phyloP scores from a whole-genome alignment of 2,113 vertebrate genomes.

The Gnathonemus longibarbis region DNA sequence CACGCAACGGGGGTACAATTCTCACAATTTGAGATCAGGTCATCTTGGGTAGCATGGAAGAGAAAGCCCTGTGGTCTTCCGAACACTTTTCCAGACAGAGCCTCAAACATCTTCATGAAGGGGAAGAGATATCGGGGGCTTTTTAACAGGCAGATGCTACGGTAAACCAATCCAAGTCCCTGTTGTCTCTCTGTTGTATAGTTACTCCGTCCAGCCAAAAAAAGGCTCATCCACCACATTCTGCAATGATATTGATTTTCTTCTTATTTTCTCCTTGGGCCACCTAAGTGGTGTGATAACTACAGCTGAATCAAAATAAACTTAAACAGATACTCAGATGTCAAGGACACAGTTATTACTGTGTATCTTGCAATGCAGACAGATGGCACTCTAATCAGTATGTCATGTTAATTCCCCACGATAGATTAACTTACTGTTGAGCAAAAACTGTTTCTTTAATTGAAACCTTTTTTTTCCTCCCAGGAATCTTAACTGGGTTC shows the following conservation, averaged over 20 bases:
- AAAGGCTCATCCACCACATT: not conserved
- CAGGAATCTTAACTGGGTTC: conserved; percentile 20
- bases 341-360: conserved; percentile 34
- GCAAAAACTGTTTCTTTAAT: conserved; percentile 44
- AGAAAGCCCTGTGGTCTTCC: not conserved
- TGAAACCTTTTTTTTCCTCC: conserved; percentile 29
- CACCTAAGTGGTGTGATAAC: conserved; percentile 1
- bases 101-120: not conserved
- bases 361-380: conserved; percentile 34
- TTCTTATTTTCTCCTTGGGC: not conserved
- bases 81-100: not conserved
- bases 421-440: conserved; percentile 47
- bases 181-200: not conserved
- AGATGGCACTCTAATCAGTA: conserved; percentile 49
- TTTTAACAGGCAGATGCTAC: not conserved
- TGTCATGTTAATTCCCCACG: conserved; percentile 42
- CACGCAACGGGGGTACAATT: not conserved
- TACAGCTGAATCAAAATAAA: not conserved
- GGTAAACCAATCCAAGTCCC: not conserved
- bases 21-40: not conserved
- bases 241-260: conserved; percentile 12
- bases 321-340: conserved; percentile 26
- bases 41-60: not conserved
- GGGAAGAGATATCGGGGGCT: not conserved
- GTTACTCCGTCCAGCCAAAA: not conserved